Conservation (phyloP, 2,888 invertebrate genomes). For the Nysson spinosus region DNA sequence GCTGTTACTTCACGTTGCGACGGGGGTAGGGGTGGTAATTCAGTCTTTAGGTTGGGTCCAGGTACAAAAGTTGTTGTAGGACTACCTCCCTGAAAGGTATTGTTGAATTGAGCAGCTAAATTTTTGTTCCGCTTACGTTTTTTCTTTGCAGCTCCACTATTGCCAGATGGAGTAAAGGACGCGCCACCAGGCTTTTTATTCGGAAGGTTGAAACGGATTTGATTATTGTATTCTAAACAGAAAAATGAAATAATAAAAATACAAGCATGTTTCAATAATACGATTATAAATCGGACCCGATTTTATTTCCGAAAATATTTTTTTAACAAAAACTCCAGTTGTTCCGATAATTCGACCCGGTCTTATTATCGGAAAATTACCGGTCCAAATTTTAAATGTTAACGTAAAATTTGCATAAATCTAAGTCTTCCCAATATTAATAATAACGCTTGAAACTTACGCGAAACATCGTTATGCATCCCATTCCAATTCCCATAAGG, state of each 20-base stretch:
- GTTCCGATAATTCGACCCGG: no score
- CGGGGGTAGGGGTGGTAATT: slow-evolving; percentile 79
- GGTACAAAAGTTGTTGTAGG: slow-evolving; percentile 56
- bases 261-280: background rate
- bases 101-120: slow-evolving; percentile 75
- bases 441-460: slow-evolving; percentile 58
- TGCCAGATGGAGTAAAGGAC: slow-evolving; percentile 71
- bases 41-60: slow-evolving; percentile 67
- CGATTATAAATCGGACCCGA: no score
- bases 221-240: slow-evolving; percentile 71
- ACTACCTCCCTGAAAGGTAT: slow-evolving; percentile 73
- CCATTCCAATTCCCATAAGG: slow-evolving; percentile 70
- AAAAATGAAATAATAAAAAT: background rate
- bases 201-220: slow-evolving; percentile 74
- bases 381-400: no score
- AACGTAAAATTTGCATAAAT: no score
- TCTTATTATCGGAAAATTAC: no score
- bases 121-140: slow-evolving; percentile 87
- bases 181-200: slow-evolving; percentile 76
- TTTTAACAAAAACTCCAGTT: no score
- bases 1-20: slow-evolving; percentile 77
- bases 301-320: no score
- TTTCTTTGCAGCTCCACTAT: slow-evolving; percentile 83
- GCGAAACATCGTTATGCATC: slow-evolving; percentile 67
- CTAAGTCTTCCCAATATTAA: no score